Evolutionary conservation across 2,797 vertebrate genomes (phyloP), one percentile per base, ranked within the genome.

Genomic region (Amniataba percoides): DNA sequence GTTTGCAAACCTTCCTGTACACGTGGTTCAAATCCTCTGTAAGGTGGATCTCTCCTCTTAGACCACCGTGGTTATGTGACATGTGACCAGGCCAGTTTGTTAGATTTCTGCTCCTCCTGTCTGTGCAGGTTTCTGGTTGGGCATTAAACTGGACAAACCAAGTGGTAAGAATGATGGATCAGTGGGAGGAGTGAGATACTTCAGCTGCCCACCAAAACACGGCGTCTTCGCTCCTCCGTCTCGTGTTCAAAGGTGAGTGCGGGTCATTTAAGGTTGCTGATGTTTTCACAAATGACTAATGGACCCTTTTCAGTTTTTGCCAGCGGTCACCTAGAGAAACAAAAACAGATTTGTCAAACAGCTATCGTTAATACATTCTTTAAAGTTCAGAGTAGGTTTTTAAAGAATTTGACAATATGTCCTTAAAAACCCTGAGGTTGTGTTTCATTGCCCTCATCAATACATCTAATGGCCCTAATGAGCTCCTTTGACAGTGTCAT

Each of bases 161-260:
- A 97, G 96, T 0, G 98, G 98, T 71, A 99, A 99, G 94, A 99
- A 99, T 0, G 96, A 99, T 2, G 98, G 98, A 5, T 98, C 97
- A 0, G 97, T 99, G 60, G 96, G 96, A 79, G 98, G 97, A 1
- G 93, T 98, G 71, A 96, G 95, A 80, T 99, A 99, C 91, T 99
- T 99, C 89, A 96, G 90, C 68, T 99, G 98, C 73, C 96, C 95
- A 40, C 95, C 96, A 18, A 97, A 97, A 93, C 95, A 99, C 0
- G 98, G 98, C 2, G 95, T 99, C 71, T 99, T 99, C 81, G 98
- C 98, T 55, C 98, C 98, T 31, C 97, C 97, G 0, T 97, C 97
- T 56, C 96, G 97, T 51, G 97, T 99, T 18, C 97, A 98, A 84
- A 97, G 97, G 98, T 99, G 78, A 94, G 95, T 76, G 46, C 34